Conservation (phyloP, 1,140 invertebrate species). For the Samia ricini region DNA sequence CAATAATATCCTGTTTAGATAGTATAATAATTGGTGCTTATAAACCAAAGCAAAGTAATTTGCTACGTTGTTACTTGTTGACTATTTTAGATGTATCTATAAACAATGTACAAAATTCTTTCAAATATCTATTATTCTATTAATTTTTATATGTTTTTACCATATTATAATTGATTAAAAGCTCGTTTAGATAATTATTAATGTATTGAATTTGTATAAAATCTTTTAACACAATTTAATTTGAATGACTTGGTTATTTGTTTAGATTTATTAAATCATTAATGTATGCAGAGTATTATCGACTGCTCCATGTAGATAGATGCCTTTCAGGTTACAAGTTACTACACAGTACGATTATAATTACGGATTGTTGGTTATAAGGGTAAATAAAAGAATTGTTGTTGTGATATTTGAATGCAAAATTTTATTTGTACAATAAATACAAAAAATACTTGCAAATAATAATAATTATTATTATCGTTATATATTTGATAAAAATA, state of each 20-base stretch:
- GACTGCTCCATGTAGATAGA: no score
- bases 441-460: conserved; percentile 74
- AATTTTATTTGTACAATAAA: conserved; percentile 77
- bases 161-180: no score
- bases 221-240: neutral
- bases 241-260: no score
- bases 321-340: no score
- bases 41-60: no score
- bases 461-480: conserved; percentile 72
- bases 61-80: neutral
- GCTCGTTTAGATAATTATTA: neutral
- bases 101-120: neutral
- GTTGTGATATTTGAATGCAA: conserved; percentile 61
- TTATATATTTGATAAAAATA: conserved; percentile 32
- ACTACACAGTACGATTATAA: no score
- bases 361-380: neutral
- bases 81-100: neutral
- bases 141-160: no score
- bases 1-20: no score
- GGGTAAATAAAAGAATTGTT: conserved; percentile 9
- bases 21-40: no score
- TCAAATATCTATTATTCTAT: neutral
- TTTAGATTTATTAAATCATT: no score
- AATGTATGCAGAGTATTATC: no score
- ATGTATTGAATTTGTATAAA: neutral